Evolutionary conservation across 2,113 vertebrate species (phyloP).

Genomic region (Vireo altiloquus): DNA sequence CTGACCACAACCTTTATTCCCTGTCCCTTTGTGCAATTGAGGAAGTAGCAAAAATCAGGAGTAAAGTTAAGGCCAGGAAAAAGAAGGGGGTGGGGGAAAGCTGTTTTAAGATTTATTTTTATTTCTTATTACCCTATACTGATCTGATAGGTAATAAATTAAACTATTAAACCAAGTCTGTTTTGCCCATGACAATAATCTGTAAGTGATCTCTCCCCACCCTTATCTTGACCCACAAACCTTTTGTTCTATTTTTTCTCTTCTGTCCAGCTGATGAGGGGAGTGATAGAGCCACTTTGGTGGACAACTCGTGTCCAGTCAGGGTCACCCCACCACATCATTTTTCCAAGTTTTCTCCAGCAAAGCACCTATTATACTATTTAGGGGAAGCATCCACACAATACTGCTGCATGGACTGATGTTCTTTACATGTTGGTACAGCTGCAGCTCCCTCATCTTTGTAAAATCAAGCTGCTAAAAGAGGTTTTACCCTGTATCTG

Average conservation of each 20-base stretch:
- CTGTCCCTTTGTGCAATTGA: accelerated
- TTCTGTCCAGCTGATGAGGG: neutral
- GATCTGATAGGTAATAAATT: neutral
- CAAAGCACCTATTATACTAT: neutral
- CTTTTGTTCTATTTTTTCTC: neutral
- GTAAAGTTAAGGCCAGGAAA: neutral
- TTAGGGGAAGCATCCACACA: neutral
- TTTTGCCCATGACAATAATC: neutral
- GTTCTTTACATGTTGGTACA: neutral
- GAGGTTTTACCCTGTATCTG: neutral
- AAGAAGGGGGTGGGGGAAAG: neutral
- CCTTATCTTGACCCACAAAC: neutral
- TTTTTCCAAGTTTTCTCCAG: neutral
- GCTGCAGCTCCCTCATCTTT: neutral
- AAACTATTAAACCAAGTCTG: neutral
- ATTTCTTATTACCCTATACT: neutral
- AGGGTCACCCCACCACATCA: neutral
- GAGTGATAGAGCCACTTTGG: neutral
- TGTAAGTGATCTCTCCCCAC: neutral
- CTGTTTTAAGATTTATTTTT: neutral
- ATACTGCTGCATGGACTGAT: neutral
- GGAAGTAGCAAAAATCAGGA: neutral
- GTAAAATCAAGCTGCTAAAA: neutral
- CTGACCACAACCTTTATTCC: neutral
- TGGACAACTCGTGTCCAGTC: neutral